Evolutionary conservation across 30 jellyfish, hydroid and myxozoan species (phyloP), one percentile per base, ranked within the genome.

Genomic region (Calvadosia cruxmelitensis): DNA sequence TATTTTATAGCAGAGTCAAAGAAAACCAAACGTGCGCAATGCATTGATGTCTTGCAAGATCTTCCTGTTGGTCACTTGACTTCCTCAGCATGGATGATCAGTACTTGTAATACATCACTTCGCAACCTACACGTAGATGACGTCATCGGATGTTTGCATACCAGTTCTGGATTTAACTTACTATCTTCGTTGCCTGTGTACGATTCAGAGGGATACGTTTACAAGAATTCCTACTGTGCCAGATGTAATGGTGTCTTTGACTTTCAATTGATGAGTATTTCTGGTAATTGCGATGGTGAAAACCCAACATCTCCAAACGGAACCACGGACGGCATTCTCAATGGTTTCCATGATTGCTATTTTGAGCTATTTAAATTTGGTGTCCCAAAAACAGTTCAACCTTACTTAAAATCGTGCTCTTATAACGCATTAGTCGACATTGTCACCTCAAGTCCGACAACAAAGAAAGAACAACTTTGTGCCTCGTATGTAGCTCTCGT

Each of bases 141-240:
- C n/a, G n/a, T n/a, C n/a, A n/a, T n/a, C n/a, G n/a, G n/a, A n/a
- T n/a, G n/a, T n/a, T n/a, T n/a, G n/a, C n/a, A n/a, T n/a, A n/a
- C n/a, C n/a, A n/a, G n/a, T n/a, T n/a, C n/a, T n/a, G n/a, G n/a
- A n/a, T 57, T 28, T 20, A 20, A 28, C 26, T 57, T 57, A 28
- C 20, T 13, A 12, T 57, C 28, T 16, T 20, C 69, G n/a, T 20
- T 57, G 33, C 69, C 69, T 12, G 69, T 57, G 13, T 28, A 12
- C 32, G 69, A 30, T 57, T 13, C 30, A 12, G 32, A 24, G 16
- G 69, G 69, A 20, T 57, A 57, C 26, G 28, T 57, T 57, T 57
- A 57, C 29, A 57, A 57, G 69, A 57, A 57, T 28, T 57, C 69
- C 16, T 57, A 12, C 26, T 57, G 69, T 28, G 69, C 69, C 28